Evolutionary conservation across 1,140 invertebrate species (phyloP).

Genomic region (Trachymyrmex septentrionalis): DNA sequence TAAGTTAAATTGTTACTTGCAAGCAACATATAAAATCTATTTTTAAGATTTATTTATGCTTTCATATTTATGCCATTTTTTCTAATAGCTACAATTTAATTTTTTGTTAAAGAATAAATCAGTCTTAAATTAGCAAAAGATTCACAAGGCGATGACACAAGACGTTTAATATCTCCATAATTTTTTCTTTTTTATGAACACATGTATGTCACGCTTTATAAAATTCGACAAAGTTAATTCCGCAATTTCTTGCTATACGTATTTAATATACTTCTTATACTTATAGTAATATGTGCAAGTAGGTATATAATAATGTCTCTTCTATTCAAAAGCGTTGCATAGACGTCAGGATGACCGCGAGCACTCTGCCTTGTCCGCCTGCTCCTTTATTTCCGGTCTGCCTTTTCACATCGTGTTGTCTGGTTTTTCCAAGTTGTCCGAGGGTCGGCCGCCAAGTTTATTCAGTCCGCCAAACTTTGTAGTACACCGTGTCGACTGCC

Average conservation of each 20-base stretch:
- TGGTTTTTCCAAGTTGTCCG: conserved; percentile 83
- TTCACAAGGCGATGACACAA: neutral
- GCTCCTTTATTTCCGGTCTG: conserved; percentile 74
- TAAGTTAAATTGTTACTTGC: neutral
- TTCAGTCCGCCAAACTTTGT: conserved; percentile 87
- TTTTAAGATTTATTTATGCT: neutral
- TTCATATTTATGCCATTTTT: neutral
- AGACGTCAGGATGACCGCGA: conserved; percentile 19
- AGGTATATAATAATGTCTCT: neutral
- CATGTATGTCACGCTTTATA: neutral
- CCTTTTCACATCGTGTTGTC: conserved; percentile 77
- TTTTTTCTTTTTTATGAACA: neutral
- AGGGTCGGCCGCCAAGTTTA: conserved; percentile 85
- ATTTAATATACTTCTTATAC: neutral
- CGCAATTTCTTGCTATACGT: neutral
- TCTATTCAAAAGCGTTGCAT: neutral
- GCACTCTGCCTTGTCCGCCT: conserved; percentile 19
- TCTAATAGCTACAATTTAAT: neutral
- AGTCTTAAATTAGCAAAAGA: neutral
- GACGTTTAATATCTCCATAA: neutral
- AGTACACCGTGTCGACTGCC: conserved; percentile 86
- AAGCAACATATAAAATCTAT: neutral
- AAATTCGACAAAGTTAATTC: neutral
- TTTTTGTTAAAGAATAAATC: neutral
- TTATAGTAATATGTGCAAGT: neutral